Evolutionary conservation across 2,797 vertebrate species (phyloP), one percentile per base, ranked within the genome.

Genomic region (Siniperca undulata): DNA sequence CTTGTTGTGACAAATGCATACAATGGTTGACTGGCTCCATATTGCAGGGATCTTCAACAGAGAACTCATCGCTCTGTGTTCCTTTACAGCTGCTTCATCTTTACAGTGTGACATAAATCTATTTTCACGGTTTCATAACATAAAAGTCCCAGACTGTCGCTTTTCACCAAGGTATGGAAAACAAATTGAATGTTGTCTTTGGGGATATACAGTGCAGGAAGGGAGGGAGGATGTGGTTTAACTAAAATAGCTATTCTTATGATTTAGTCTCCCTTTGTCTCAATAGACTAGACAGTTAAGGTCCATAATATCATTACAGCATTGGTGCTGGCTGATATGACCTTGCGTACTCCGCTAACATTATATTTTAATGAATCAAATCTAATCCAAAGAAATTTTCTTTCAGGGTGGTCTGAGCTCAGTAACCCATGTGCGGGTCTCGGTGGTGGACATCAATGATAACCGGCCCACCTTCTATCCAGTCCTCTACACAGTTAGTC

Each of bases 401-500:
- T 69, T 77, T 2, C 91, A 99, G 98, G 98, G 98, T 16, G 98
- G 98, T 61, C 93, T 99, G 87, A 97, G 96, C 87, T 97, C 98
- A 60, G 94, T 95, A 34, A 97, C 96, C 19, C 96, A 91, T 0
- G 97, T 99, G 74, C 96, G 96, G 70, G 97, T 99, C 66, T 96
- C 95, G 10, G 93, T 99, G 85, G 96, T 96, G 72, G 98, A 99
- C 60, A 95, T 98, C 16, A 99, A 99, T 9, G 98, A 99, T 94
- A 99, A 99, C 85, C 94, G 94, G 3, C 98, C 98, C 0, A 94
- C 94, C 59, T 99, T 99, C 84, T 99, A 99, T 86, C 99, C 99
- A 0, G 86, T 97, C 76, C 95, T 97, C 77, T 99, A 99, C 27
- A 97, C 97, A 0, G 96, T 97, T 88, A 99, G 98, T 86, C 95